Evolutionary conservation across 2,113 vertebrate genomes (phyloP), one percentile per base, ranked within the genome.

Genomic region (Chaetodon trifascialis): DNA sequence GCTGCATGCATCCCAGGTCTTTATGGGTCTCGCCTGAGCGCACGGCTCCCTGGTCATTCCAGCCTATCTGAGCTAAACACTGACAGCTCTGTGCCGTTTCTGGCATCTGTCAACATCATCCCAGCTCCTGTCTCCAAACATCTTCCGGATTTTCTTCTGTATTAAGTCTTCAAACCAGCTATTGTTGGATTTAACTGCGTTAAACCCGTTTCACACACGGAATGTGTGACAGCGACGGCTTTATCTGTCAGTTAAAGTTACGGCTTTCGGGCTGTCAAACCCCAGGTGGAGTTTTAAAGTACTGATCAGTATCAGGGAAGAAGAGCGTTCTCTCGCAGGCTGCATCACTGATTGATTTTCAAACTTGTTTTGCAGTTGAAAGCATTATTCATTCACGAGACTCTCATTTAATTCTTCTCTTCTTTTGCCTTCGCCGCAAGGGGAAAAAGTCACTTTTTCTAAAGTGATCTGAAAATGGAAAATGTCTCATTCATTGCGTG

Each of bases 41-140:
- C 82, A n/a, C 25, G 34, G n/a, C 63, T 76, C 83, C 72, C 79
- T 82, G 80, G 77, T 90, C 86, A 68, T 83, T 80, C 65, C 82
- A 83, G 76, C 76, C 78, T 42, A 73, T 82, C 73, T 52, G 62
- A 73, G 80, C 73, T 71, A 68, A 73, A 85, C 25, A 47, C 56
- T 74, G 86, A 87, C 84, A 54, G 71, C 19, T 80, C 74, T 64
- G 83, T 49, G 76, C 69, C 47, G 66, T 30, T 86, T 4, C 30
- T 82, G 79, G 55, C 85, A 79, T 75, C 68, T 79, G 85, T 82
- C 88, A 47, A 38, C 80, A 40, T 56, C 63, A 44, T 44, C 63
- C 1, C 58, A 38, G 46, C 42, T 49, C 44, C 73, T 46, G 21
- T 67, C 63, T 51, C 25, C 49, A 69, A 82, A 47, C 71, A 77